Evolutionary conservation across 2,113 vertebrate species (phyloP).

Genomic region (Ariopsis seemanni): DNA sequence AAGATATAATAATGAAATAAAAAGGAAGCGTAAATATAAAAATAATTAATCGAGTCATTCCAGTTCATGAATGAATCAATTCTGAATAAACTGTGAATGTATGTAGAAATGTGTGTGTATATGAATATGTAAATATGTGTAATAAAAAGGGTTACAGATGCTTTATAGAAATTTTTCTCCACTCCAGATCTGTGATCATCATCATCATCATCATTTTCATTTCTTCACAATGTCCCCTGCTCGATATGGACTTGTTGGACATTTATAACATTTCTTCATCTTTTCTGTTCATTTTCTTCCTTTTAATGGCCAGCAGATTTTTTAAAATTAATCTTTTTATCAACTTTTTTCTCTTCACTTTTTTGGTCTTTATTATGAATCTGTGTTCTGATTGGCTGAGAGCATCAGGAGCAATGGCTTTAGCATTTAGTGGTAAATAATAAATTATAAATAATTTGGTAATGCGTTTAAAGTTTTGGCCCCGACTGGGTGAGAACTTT

Average conservation of each 20-base stretch:
- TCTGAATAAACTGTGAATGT: background rate
- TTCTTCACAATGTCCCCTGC: background rate
- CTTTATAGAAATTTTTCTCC: background rate
- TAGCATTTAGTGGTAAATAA: background rate
- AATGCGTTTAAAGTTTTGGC: background rate
- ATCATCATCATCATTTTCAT: background rate
- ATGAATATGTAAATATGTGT: background rate
- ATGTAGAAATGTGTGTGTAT: background rate
- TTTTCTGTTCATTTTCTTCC: background rate
- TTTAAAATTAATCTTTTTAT: background rate
- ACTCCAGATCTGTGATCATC: background rate
- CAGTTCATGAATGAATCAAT: background rate
- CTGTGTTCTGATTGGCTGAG: background rate
- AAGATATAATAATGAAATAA: too few relatives aligned
- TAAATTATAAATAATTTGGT: background rate
- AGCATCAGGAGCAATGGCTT: background rate
- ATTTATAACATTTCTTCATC: background rate
- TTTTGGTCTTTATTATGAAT: background rate
- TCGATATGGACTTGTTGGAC: background rate
- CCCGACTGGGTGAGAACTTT: background rate
- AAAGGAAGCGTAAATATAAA: background rate
- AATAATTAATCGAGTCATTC: background rate
- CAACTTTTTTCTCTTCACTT: background rate
- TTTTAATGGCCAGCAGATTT: background rate
- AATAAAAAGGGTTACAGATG: background rate